phyloP scores from a whole-genome alignment of 2,113 vertebrate genomes.

The Polypterus bichir region DNA sequence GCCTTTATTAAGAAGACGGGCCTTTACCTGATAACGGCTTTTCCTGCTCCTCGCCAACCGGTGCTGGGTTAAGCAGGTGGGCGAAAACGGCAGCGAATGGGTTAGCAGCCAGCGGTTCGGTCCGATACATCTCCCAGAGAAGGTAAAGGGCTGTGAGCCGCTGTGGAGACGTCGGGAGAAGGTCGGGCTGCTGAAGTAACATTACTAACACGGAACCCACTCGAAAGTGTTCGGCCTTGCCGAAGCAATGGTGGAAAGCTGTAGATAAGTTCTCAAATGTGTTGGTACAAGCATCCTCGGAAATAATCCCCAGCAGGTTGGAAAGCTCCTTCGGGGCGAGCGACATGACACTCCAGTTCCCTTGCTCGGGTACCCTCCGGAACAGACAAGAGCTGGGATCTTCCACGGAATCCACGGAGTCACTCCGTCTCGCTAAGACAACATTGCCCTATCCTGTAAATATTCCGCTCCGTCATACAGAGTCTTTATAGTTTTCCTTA shows the following conservation, averaged over 20 bases:
- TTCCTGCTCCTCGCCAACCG: conserved; percentile 67
- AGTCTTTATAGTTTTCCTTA: too few species aligned
- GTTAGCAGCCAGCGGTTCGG: conserved; percentile 89
- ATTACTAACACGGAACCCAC: conserved; percentile 87
- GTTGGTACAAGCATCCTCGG: conserved; percentile 84
- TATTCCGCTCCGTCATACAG: too few species aligned
- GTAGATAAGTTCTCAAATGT: conserved; percentile 86
- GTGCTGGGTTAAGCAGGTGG: conserved; percentile 81
- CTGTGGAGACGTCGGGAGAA: conserved; percentile 84
- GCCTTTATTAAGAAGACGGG: background rate
- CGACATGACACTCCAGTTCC: conserved; percentile 51
- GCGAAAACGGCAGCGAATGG: conserved; percentile 93
- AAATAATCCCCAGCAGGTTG: conserved; percentile 86
- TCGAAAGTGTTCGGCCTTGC: conserved; percentile 87
- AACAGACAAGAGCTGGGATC: too few species aligned
- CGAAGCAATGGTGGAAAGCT: conserved; percentile 91
- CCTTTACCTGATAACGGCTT: conserved; percentile 70
- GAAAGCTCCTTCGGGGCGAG: conserved; percentile 85
- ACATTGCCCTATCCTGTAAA: too few species aligned
- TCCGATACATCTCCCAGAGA: conserved; percentile 99
- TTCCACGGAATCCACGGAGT: too few species aligned
- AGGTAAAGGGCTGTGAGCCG: conserved; percentile 91
- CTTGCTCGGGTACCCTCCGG: too few species aligned
- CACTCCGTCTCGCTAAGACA: too few species aligned
- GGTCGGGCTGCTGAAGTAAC: conserved; percentile 91